These are phyloP conservation scores for Lagria hirta DNA, from an alignment of 2,888 invertebrate genomes.

Conservation along the genomic window DNA sequence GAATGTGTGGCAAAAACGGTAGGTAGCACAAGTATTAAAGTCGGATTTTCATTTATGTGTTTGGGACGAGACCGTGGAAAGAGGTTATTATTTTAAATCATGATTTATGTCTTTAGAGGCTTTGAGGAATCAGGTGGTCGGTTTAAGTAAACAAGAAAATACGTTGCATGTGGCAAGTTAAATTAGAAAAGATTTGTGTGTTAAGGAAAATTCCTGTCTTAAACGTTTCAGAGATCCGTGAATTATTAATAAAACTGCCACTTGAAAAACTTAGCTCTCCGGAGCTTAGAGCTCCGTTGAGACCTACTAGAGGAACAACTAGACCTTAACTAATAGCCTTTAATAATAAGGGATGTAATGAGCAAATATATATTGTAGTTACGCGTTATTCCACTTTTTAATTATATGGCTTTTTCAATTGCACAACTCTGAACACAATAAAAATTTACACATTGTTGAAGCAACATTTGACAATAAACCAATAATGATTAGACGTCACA, in stretches of 20 bases:
- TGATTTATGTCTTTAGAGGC: conserved; percentile 10
- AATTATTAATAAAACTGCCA: conserved; percentile 42
- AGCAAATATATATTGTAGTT: conserved; percentile 32
- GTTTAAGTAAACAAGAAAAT: conserved; percentile 17
- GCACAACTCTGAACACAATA: conserved; percentile 23
- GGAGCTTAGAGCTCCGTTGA: conserved; percentile 28
- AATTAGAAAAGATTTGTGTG: conserved; percentile 38
- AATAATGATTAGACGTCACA: too few species aligned
- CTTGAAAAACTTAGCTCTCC: conserved; percentile 37
- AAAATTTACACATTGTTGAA: too few species aligned
- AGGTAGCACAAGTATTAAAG: conserved; percentile 4
- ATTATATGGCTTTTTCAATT: conserved; percentile 23
- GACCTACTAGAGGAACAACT: conserved; percentile 29
- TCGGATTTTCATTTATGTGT: conserved; percentile 1
- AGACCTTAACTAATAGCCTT: conserved; percentile 33
- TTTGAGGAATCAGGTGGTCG: conserved; percentile 16
- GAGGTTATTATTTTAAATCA: conserved; percentile 9
- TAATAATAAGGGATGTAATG: conserved; percentile 33
- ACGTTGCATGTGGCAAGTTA: conserved; percentile 25
- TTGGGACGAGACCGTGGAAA: not conserved
- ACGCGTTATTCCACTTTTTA: conserved; percentile 29
- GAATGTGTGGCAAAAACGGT: conserved; percentile 8
- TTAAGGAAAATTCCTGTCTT: conserved; percentile 39
- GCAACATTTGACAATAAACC: too few species aligned
- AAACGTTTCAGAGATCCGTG: conserved; percentile 40